These are phyloP conservation scores for Cirrhinus molitorella DNA, from an alignment of 2,797 vertebrate genomes.

Conservation along the genomic window DNA sequence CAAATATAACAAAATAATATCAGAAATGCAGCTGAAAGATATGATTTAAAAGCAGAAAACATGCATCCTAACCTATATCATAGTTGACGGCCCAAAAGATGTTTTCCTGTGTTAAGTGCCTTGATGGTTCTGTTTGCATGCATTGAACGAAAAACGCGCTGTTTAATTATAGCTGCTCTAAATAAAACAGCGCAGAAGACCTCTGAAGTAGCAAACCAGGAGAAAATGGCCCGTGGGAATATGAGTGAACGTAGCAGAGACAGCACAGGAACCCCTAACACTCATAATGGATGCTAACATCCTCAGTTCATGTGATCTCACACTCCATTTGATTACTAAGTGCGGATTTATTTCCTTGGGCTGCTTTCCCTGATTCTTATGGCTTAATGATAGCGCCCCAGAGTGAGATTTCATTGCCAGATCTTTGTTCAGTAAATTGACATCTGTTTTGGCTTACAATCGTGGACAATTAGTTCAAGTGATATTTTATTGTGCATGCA, in stretches of 20 bases:
- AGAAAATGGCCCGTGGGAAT: conserved; percentile 38
- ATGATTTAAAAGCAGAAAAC: not conserved
- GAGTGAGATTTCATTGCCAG: conserved; percentile 29
- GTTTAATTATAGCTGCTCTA: conserved; percentile 49
- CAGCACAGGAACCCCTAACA: conserved; percentile 29
- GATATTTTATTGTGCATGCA: not conserved
- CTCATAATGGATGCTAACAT: conserved; percentile 40
- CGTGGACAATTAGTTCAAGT: not conserved
- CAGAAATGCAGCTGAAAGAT: not conserved
- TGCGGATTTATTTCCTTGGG: conserved; percentile 35
- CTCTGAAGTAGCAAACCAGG: conserved; percentile 34
- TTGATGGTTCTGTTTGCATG: conserved; percentile 12
- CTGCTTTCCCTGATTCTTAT: not conserved
- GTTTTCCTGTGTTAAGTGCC: not conserved
- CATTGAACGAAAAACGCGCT: not conserved
- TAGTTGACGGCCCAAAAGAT: not conserved
- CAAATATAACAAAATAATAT: not conserved
- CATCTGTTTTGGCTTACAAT: conserved; percentile 1
- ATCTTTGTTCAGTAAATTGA: conserved; percentile 10
- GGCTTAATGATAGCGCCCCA: conserved; percentile 7
- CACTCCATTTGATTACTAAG: conserved; percentile 44
- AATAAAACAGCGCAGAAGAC: conserved; percentile 22
- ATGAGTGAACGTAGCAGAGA: conserved; percentile 35
- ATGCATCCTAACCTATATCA: not conserved
- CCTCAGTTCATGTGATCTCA: conserved; percentile 40